Conservation (phyloP, 2,888 invertebrate genomes). For the Caenorhabditis japonica region DNA sequence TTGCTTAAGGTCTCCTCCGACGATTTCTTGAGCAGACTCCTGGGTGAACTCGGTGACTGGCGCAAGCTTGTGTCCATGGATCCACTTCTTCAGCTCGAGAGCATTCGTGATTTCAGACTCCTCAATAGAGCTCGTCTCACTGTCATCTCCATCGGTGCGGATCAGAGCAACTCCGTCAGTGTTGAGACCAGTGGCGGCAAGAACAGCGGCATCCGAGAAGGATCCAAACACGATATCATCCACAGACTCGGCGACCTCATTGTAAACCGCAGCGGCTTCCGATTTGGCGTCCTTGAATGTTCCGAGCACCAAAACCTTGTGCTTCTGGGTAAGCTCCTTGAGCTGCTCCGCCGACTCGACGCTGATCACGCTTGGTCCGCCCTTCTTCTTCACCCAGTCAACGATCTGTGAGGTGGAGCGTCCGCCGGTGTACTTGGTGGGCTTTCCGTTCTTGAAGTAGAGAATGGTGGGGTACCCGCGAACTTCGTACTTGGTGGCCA, state of each 20-base stretch:
- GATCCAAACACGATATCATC: conserved; percentile 91
- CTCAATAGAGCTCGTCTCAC: conserved; percentile 83
- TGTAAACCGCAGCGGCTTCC: conserved; percentile 86
- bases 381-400: conserved; percentile 93
- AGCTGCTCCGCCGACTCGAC: conserved; percentile 86
- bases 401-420: conserved; percentile 88
- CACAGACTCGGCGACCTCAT: conserved; percentile 84
- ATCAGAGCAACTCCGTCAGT: conserved; percentile 80
- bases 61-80: conserved; percentile 47
- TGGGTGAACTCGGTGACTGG: conserved; percentile 63
- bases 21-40: conserved; percentile 92
- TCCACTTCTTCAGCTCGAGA: conserved; percentile 81
- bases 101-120: conserved; percentile 87
- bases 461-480: conserved; percentile 96
- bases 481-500: conserved; percentile 89
- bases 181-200: conserved; percentile 82
- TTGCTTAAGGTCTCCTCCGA: conserved; percentile 94
- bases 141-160: conserved; percentile 79
- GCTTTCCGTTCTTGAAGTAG: conserved; percentile 89
- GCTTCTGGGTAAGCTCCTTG: conserved; percentile 85
- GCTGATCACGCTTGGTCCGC: conserved; percentile 89
- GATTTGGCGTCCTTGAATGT: conserved; percentile 87
- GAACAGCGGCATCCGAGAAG: conserved; percentile 83
- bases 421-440: conserved; percentile 87
- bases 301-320: conserved; percentile 87